Base-by-base conservation (phyloP, 2,888 invertebrate genomes). In the Argynnis bischoffii region DNA sequence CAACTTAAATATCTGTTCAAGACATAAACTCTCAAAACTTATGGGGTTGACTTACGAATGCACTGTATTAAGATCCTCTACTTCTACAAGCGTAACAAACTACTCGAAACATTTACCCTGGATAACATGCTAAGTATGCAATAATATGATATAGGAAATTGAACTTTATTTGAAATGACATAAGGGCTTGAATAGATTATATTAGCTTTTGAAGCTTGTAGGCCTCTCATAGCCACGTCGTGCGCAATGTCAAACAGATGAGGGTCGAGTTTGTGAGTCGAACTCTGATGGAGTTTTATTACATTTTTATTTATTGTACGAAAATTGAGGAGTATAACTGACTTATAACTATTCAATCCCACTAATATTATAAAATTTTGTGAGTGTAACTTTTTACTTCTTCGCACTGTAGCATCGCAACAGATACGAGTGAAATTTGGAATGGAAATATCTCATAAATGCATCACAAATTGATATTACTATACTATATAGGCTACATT, bases 71-170 rank as follows among this genome's bases (percentile, higher is more conserved):
- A 59, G 63, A 64, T 26, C 55, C 54, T 53, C 63, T 35, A 59
- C 66, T 46, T 59, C 50, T 51, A 60, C 59, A 69, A 64, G 51
- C 67, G 48, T 54, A 51, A 66, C 63, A 63, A 60, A 54, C 69
- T 66, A 59, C 69, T 67, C 60, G 59, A 69, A 69, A 60, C 64
- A 67, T 66, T 60, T 50, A 64, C 47, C 55, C 64, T 31, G 26
- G 14, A 31, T 48, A 67, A 64, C 35, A 60, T 61, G 48, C 18
- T 53, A 64, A 66, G 69, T 50, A 35, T 53, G n/a, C 46, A 55
- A 26, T 57, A 26, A 47, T 11, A 16, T 41, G 15, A 1, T 16
- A 54, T 16, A 47, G 26, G 13, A 59, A 59, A 63, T 16, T 64
- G 46, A 50, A 55, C 59, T 57, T 55, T 66, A 69, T 35, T 2